These are phyloP conservation scores for Drosophila helvetica DNA, from an alignment of 2,888 invertebrate species.

Conservation along the genomic window DNA sequence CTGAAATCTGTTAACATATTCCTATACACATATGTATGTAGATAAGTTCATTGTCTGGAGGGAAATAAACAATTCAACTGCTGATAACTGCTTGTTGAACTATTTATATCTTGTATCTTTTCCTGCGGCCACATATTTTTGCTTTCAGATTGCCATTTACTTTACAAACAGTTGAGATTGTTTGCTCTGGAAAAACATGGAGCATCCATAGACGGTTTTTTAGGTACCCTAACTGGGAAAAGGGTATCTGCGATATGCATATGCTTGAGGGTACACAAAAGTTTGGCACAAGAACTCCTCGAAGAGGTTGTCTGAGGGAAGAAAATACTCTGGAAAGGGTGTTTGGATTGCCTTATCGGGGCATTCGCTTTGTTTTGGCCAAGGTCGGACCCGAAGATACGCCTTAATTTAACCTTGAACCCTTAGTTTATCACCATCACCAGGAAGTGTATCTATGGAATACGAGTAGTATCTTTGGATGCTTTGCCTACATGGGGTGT, in stretches of 20 bases:
- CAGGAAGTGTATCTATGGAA: background rate
- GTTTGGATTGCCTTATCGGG: no score
- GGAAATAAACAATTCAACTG: conserved; percentile 4
- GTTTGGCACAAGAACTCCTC: background rate
- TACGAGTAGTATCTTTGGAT: background rate
- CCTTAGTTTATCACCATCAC: conserved; percentile 5
- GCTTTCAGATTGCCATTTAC: conserved; percentile 25
- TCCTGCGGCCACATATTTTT: conserved; percentile 32
- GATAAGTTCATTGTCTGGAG: conserved; percentile 8
- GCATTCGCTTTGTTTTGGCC: conserved; percentile 31
- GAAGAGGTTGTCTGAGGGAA: background rate
- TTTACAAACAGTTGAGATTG: conserved; percentile 42
- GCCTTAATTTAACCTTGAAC: conserved; percentile 6
- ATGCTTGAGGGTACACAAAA: no score
- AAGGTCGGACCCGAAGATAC: conserved; percentile 4
- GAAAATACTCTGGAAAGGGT: background rate
- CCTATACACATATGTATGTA: background rate
- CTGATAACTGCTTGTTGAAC: conserved; percentile 37
- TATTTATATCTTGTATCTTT: conserved; percentile 38
- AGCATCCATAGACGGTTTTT: background rate
- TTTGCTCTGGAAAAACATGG: conserved; percentile 35
- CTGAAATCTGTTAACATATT: conserved; percentile 3
- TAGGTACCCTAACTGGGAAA: conserved; percentile 8
- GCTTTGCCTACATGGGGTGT: conserved; percentile 54
- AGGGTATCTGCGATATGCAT: background rate